phyloP scores from a whole-genome alignment of 2,797 vertebrate species.

The Emys orbicularis region DNA sequence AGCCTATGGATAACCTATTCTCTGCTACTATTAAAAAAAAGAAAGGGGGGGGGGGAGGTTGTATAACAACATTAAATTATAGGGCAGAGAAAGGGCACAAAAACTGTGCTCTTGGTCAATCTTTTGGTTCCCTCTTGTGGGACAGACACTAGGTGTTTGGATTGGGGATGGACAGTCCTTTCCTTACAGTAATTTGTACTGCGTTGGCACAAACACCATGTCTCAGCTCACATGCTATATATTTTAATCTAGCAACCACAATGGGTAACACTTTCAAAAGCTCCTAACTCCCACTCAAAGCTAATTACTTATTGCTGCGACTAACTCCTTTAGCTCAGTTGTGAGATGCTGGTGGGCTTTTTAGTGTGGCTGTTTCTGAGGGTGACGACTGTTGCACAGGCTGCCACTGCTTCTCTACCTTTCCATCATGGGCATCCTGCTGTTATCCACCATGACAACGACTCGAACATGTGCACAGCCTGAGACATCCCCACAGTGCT shows the following conservation, averaged over 20 bases:
- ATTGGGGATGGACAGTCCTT: neutral
- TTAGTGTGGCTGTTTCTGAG: fast-evolving
- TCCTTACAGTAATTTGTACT: neutral
- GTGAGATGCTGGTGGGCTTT: neutral
- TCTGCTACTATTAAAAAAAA: neutral
- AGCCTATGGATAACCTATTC: fast-evolving
- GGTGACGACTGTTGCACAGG: neutral
- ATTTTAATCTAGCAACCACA: neutral
- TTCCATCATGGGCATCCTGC: neutral
- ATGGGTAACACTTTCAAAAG: neutral
- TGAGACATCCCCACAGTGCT: neutral
- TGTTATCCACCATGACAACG: neutral
- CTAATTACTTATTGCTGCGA: neutral
- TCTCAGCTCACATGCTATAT: neutral
- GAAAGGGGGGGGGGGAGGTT: neutral
- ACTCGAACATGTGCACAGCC: neutral
- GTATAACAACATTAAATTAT: neutral
- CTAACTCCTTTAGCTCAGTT: neutral
- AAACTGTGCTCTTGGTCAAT: neutral
- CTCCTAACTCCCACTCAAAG: neutral
- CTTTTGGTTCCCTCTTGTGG: neutral
- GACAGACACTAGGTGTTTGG: neutral
- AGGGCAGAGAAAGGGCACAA: neutral
- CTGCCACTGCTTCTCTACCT: neutral
- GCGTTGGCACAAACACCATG: neutral